Evolutionary conservation across 2,797 vertebrate genomes (phyloP).

Genomic region (Platyrinchus mystaceus): DNA sequence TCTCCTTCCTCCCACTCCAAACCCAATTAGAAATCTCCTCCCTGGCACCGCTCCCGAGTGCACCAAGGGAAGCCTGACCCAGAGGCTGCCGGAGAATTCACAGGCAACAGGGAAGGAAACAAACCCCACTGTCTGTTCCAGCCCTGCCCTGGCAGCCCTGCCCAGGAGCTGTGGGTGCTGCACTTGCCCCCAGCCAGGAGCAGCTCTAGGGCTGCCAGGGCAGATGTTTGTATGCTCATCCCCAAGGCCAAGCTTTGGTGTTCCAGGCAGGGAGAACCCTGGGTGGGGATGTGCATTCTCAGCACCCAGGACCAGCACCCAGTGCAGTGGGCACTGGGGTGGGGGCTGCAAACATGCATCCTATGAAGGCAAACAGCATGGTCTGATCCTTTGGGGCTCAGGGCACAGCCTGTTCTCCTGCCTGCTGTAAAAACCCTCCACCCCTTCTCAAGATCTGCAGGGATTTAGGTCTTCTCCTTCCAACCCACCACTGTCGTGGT

Average conservation of each 20-base stretch:
- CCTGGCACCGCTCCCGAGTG: background rate
- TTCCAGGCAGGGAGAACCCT: background rate
- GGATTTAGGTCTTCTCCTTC: background rate
- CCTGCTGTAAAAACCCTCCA: background rate
- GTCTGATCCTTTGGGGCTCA: background rate
- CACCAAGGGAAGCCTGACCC: conserved; percentile 31
- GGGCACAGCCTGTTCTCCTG: background rate
- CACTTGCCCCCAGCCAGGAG: rapidly evolving
- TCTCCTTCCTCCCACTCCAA: conserved; percentile 23
- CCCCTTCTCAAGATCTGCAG: background rate
- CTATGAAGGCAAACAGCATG: rapidly evolving
- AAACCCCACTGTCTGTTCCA: rapidly evolving
- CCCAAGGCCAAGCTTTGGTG: background rate
- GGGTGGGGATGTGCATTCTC: rapidly evolving
- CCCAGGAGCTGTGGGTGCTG: background rate
- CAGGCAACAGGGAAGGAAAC: background rate
- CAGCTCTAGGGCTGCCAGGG: background rate
- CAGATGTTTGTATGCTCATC: rapidly evolving
- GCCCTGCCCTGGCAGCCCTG: background rate
- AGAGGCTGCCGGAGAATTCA: background rate
- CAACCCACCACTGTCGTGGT: rapidly evolving
- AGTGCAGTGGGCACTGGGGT: rapidly evolving
- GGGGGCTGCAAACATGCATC: background rate
- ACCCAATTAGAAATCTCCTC: conserved; percentile 10
- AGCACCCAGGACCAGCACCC: background rate